phyloP scores from a whole-genome alignment of 2,888 invertebrate species.

The Deladenus siricidicola region DNA sequence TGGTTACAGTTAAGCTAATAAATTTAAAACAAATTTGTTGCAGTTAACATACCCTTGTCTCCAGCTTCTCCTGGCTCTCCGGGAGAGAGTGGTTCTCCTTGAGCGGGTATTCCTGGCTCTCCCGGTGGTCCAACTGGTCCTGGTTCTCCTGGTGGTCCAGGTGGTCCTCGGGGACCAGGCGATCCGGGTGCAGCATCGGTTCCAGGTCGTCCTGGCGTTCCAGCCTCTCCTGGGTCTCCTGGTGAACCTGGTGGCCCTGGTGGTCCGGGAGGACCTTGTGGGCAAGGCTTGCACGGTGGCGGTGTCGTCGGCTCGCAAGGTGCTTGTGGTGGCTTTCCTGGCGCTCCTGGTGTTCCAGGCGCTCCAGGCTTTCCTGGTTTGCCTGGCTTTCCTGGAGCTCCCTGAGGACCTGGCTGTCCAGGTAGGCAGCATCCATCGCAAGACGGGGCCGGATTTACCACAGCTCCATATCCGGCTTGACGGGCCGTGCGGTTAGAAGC shows the following conservation, averaged over 20 bases:
- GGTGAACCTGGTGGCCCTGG: slow-evolving; percentile 32
- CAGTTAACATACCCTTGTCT: slow-evolving; percentile 10
- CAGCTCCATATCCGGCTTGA: slow-evolving; percentile 49
- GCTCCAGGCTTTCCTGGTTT: slow-evolving; percentile 29
- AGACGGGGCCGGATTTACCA: slow-evolving; percentile 34
- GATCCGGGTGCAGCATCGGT: slow-evolving; percentile 26
- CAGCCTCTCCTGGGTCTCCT: slow-evolving; percentile 31
- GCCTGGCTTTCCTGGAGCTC: slow-evolving; percentile 23
- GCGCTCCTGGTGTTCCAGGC: slow-evolving; percentile 21
- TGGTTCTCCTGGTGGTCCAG: slow-evolving; percentile 18
- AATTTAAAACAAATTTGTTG: not conserved
- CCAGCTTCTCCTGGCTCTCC: slow-evolving; percentile 21
- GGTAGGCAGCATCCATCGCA: slow-evolving; percentile 49
- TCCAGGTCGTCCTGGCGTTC: slow-evolving; percentile 33
- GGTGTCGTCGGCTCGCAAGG: slow-evolving; percentile 53
- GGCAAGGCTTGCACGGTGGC: slow-evolving; percentile 37
- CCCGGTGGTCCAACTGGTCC: slow-evolving; percentile 19
- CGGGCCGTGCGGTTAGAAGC: slow-evolving; percentile 50
- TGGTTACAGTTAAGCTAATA: not conserved
- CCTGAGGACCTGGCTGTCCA: slow-evolving; percentile 48
- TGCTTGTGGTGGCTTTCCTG: slow-evolving; percentile 21
- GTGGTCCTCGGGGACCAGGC: slow-evolving; percentile 25
- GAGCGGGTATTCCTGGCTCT: slow-evolving; percentile 20
- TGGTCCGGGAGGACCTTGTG: slow-evolving; percentile 37
- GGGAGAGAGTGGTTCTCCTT: slow-evolving; percentile 14